phyloP scores from a whole-genome alignment of 2,797 vertebrate genomes.

The Pseudomugil tenellus region DNA sequence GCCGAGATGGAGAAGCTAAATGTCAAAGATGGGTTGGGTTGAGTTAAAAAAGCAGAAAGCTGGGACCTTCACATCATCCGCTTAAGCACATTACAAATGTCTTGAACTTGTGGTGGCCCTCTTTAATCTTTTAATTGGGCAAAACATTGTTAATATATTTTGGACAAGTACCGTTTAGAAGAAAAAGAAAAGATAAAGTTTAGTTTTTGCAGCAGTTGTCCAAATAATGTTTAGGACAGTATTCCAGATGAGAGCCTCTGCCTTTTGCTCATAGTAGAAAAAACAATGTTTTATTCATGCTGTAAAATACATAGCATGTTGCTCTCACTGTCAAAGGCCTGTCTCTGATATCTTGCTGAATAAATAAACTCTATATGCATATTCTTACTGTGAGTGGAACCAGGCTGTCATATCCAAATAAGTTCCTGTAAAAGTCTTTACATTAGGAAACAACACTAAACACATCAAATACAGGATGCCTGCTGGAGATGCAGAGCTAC shows the following conservation, averaged over 20 bases:
- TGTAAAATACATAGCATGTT: conserved; percentile 33
- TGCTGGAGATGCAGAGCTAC: conserved; percentile 11
- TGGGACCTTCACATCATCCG: conserved; percentile 16
- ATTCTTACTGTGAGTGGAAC: conserved; percentile 2
- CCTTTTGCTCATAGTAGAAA: conserved; percentile 36
- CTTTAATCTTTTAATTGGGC: neutral
- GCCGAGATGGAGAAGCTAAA: conserved; percentile 38
- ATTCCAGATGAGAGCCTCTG: conserved; percentile 29
- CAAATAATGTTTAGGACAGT: conserved; percentile 11
- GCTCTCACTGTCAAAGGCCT: conserved; percentile 30
- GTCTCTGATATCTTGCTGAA: conserved; percentile 47
- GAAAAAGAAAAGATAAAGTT: neutral
- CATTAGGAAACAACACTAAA: conserved; percentile 22
- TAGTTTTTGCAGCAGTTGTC: neutral
- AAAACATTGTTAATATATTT: conserved; percentile 17
- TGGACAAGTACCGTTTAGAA: neutral
- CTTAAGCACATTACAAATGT: conserved; percentile 27
- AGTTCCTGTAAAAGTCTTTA: conserved; percentile 19
- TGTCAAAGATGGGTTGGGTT: conserved; percentile 39
- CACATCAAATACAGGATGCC: conserved; percentile 16
- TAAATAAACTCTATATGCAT: conserved; percentile 49
- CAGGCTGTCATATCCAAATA: conserved; percentile 1
- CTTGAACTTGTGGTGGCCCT: conserved; percentile 9
- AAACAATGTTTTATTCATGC: conserved; percentile 61
- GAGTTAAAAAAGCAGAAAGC: conserved; percentile 20